Conservation (phyloP, 1,140 invertebrate genomes). For the Diorhabda sublineata region DNA sequence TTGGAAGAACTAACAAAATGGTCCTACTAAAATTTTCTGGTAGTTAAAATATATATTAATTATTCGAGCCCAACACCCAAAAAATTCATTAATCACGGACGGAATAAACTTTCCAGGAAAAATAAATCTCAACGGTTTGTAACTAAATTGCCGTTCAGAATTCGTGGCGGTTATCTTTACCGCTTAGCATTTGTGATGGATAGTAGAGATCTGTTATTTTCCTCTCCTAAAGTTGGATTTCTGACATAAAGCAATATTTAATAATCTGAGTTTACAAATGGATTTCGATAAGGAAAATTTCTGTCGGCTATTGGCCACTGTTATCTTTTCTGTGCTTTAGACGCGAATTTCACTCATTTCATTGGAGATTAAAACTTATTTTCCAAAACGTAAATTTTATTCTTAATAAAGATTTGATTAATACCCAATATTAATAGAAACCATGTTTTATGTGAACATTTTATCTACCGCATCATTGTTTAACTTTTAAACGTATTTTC, state of each 20-base stretch:
- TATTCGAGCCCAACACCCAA: constrained; percentile 1
- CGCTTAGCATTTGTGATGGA: constrained; percentile 20
- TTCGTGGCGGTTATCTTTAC: constrained; percentile 19
- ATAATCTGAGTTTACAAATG: constrained; percentile 33
- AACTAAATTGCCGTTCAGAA: constrained; percentile 14
- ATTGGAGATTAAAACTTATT: no score
- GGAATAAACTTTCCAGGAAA: constrained; percentile 2
- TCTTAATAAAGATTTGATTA: no score
- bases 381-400: no score
- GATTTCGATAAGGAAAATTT: constrained; percentile 26
- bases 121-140: constrained; percentile 6
- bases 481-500: no score
- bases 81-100: neutral
- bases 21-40: neutral
- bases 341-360: no score
- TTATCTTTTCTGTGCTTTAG: neutral
- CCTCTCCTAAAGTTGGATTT: constrained; percentile 21
- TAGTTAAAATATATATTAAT: constrained; percentile 1
- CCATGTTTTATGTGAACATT: no score
- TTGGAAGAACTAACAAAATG: no score
- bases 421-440: no score
- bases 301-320: constrained; percentile 9
- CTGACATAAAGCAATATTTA: constrained; percentile 32
- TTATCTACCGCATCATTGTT: no score
- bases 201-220: constrained; percentile 23